Conservation (phyloP, 2,113 vertebrate species). For the Dasypus novemcinctus region DNA sequence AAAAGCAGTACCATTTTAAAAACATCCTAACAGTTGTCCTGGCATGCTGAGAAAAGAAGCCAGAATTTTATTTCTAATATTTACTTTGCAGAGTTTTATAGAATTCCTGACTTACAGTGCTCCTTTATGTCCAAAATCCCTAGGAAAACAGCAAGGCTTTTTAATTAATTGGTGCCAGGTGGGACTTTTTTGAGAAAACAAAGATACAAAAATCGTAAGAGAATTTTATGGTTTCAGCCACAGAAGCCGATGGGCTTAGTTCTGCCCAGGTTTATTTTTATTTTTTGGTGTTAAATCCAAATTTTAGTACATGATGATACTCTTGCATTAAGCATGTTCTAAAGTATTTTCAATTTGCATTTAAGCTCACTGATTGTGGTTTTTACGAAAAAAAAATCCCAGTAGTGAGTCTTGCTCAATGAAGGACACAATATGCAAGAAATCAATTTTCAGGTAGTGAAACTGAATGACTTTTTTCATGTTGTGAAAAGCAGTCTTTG, state of each 20-base stretch:
- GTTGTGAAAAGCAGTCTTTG: conserved; percentile 13
- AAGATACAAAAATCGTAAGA: neutral
- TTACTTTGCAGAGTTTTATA: conserved; percentile 47
- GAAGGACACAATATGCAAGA: neutral
- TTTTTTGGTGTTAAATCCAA: neutral
- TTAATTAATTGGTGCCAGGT: neutral
- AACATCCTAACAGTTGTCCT: conserved; percentile 46
- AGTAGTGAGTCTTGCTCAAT: neutral
- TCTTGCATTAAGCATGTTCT: neutral
- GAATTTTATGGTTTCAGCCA: neutral
- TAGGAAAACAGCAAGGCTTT: neutral
- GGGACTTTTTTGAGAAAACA: neutral
- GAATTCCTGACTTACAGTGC: neutral
- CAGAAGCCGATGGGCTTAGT: neutral
- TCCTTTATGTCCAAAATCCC: neutral
- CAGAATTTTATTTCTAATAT: conserved; percentile 42
- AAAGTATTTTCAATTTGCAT: neutral
- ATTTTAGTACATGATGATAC: neutral
- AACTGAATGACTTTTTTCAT: neutral
- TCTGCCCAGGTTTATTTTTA: neutral
- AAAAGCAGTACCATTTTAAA: conserved; percentile 49
- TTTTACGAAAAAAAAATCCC: neutral
- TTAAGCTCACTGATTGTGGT: neutral
- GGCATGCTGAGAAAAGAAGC: conserved; percentile 47
- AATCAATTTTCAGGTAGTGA: neutral